Evolutionary conservation across 2,888 invertebrate genomes (phyloP).

Genomic region (Tortrix viridana): DNA sequence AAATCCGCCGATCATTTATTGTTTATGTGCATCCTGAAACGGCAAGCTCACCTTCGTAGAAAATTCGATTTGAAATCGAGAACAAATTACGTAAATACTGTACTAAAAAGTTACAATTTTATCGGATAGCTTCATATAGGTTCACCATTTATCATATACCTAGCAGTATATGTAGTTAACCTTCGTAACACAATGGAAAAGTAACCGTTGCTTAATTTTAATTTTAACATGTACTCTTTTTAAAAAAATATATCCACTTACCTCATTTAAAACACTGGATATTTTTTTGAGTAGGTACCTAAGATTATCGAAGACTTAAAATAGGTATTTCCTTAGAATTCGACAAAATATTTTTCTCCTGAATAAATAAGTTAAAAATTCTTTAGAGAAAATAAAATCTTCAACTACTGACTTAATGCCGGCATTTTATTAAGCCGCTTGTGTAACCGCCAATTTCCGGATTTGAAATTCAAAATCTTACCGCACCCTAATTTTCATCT

Average conservation of each 20-base stretch:
- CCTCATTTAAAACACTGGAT: too few relatives aligned
- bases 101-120: background rate
- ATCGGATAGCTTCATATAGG: too few relatives aligned
- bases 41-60: conserved; percentile 2
- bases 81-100: background rate
- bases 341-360: too few relatives aligned
- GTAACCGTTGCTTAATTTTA: too few relatives aligned
- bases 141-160: too few relatives aligned
- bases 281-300: too few relatives aligned
- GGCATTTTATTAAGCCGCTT: conserved; percentile 27
- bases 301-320: too few relatives aligned
- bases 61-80: conserved; percentile 8
- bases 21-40: conserved; percentile 29
- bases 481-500: conserved; percentile 41
- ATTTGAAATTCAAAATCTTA: conserved; percentile 37
- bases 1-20: conserved; percentile 33
- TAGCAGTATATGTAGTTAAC: too few relatives aligned
- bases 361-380: background rate
- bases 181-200: too few relatives aligned
- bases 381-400: conserved; percentile 13
- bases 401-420: conserved; percentile 28
- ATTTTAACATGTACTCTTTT: too few relatives aligned
- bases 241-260: too few relatives aligned
- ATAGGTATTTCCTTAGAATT: too few relatives aligned
- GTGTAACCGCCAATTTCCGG: conserved; percentile 29